phyloP scores from a whole-genome alignment of 2,113 vertebrate species.

The Epinephelus cyanopodus region DNA sequence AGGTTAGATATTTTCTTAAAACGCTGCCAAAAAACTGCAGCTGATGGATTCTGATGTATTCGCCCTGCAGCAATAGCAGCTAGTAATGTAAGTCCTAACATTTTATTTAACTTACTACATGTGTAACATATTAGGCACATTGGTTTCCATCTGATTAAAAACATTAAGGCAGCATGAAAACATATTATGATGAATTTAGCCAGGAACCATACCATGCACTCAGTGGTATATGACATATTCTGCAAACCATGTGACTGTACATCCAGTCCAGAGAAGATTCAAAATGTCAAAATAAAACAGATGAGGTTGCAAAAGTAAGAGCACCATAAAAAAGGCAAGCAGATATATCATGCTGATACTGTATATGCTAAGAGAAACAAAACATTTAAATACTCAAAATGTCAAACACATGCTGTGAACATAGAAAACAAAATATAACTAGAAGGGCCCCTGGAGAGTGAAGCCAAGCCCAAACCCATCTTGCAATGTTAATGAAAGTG shows the following conservation, averaged over 20 bases:
- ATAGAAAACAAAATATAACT: background rate
- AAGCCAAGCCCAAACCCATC: no score
- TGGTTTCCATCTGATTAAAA: slow-evolving; percentile 21
- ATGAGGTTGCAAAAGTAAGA: background rate
- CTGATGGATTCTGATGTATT: background rate
- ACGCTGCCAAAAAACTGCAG: background rate
- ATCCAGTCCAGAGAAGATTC: background rate
- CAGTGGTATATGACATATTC: slow-evolving; percentile 10
- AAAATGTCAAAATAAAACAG: slow-evolving; percentile 23
- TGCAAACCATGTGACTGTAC: slow-evolving; percentile 4
- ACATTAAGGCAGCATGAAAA: background rate
- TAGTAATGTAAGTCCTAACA: background rate
- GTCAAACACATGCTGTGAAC: background rate
- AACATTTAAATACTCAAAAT: background rate
- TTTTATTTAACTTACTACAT: background rate
- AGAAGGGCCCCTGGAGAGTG: no score
- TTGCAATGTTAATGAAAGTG: no score
- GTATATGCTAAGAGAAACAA: background rate
- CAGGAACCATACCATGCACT: background rate
- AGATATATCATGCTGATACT: background rate
- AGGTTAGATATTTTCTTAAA: background rate
- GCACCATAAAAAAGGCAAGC: background rate
- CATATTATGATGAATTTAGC: slow-evolving; percentile 8
- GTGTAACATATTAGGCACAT: background rate
- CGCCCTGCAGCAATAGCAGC: background rate